Evolutionary conservation across 2,113 vertebrate genomes (phyloP), one percentile per base, ranked within the genome.

Genomic region (Ptilonorhynchus violaceus): DNA sequence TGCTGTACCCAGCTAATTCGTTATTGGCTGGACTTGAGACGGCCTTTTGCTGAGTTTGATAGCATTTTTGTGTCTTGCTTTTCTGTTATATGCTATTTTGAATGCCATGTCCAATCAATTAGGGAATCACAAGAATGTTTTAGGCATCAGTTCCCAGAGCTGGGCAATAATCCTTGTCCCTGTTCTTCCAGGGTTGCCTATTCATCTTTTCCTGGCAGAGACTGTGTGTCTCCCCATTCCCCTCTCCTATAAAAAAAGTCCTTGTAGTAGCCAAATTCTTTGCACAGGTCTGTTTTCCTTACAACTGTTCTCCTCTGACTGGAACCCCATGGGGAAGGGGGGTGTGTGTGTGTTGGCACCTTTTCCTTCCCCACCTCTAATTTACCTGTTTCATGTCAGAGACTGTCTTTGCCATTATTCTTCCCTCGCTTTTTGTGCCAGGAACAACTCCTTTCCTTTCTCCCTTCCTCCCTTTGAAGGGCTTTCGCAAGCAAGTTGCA

Each of bases 31-130:
- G 64, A 78, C 87, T 96, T 88, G 49, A 91, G 93, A 82, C 11
- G 1, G 66, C 58, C 79, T 92, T 95, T 94, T 59, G 93, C 95
- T 59, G 69, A 70, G 84, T 85, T 91, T 92, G 91, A 91, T 92
- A 77, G 86, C 87, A 68, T 87, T 91, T 96, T 84, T 94, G 64
- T 92, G 87, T 78, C 80, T 92, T 85, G 47, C 77, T 91, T 89
- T 93, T 94, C 80, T 93, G 55, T 91, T 93, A 81, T 87, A 89
- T 76, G 80, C 83, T 96, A 39, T 91, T 96, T 91, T 87, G 93
- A 96, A 96, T 96, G 96, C 91, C 89, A 78, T 94, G 81, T 88
- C 91, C 89, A 94, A 96, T 97, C 95, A 96, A 96, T 96, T 95
- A 96, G 49, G 62, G 84, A 91, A 96, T 96, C 95, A 87, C 84